Evolutionary conservation across 2,888 invertebrate genomes (phyloP).

Genomic region (Pristionchus arcanus): DNA sequence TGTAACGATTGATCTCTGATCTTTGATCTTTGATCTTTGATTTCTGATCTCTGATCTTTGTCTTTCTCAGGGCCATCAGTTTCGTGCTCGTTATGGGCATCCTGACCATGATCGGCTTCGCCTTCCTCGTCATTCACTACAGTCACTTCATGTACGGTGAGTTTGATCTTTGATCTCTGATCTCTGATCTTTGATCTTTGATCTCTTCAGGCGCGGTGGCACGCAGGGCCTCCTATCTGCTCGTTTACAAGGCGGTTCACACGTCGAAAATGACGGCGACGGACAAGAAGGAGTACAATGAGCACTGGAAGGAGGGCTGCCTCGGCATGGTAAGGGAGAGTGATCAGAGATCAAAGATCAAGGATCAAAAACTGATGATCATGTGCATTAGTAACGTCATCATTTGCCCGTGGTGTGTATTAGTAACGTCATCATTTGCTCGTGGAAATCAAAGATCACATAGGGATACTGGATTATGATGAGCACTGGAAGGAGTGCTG

Average conservation of each 20-base stretch:
- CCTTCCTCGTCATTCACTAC: background rate
- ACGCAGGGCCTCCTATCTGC: background rate
- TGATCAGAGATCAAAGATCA: no score
- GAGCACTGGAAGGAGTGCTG: no score
- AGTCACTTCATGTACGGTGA: background rate
- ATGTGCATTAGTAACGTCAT: no score
- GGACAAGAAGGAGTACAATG: background rate
- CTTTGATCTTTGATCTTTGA: no score
- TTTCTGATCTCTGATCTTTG: no score
- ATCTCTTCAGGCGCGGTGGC: background rate
- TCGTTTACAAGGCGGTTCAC: background rate
- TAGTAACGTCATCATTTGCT: no score
- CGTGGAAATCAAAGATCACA: no score
- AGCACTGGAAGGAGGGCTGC: background rate
- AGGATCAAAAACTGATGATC: no score
- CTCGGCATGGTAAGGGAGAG: background rate
- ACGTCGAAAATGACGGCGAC: background rate
- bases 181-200: background rate
- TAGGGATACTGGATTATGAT: no score
- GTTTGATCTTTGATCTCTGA: background rate
- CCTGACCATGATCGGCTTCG: background rate
- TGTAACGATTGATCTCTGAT: no score
- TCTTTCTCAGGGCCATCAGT: background rate
- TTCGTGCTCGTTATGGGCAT: constrained; percentile 35
- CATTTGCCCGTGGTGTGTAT: no score